phyloP scores from a whole-genome alignment of 1,140 invertebrate genomes.

The Asobara japonica region DNA sequence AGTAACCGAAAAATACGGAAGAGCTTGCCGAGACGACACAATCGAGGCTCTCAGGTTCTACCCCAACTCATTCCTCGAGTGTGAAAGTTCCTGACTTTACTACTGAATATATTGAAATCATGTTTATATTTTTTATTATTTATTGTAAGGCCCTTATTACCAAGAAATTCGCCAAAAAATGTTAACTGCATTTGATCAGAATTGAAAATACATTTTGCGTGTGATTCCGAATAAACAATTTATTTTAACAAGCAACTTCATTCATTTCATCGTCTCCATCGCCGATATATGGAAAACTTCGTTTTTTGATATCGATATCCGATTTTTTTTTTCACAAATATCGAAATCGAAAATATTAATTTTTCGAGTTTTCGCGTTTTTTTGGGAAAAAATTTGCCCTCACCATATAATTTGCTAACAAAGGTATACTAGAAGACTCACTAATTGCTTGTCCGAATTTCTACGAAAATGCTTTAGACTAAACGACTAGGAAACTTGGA shows the following conservation, averaged over 20 bases:
- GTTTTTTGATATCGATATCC: too few relatives aligned
- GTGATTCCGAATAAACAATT: neutral
- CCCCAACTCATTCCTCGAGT: slow-evolving; percentile 82
- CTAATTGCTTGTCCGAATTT: too few relatives aligned
- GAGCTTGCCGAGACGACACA: slow-evolving; percentile 92
- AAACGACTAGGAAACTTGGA: too few relatives aligned
- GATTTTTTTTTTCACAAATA: too few relatives aligned
- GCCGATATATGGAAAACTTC: neutral
- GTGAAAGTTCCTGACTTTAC: slow-evolving; percentile 26
- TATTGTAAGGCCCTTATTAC: neutral
- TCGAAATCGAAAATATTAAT: neutral
- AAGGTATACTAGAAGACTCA: too few relatives aligned
- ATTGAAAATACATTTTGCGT: neutral
- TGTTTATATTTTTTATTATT: neutral
- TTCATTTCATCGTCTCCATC: too few relatives aligned
- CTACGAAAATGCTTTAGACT: too few relatives aligned
- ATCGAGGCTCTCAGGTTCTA: slow-evolving; percentile 94
- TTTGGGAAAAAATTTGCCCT: neutral
- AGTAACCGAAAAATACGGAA: slow-evolving; percentile 83
- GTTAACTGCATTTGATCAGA: neutral
- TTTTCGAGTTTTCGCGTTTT: neutral
- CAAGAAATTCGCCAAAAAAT: too few relatives aligned
- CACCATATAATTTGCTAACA: too few relatives aligned
- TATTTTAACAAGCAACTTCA: neutral
- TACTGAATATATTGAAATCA: neutral